A percentile compares a stretch with the other conserved stretches of the same genome.
phyloP scores from a whole-genome alignment of 2,888 invertebrate genomes.

The Drosophila paranaensis region DNA sequence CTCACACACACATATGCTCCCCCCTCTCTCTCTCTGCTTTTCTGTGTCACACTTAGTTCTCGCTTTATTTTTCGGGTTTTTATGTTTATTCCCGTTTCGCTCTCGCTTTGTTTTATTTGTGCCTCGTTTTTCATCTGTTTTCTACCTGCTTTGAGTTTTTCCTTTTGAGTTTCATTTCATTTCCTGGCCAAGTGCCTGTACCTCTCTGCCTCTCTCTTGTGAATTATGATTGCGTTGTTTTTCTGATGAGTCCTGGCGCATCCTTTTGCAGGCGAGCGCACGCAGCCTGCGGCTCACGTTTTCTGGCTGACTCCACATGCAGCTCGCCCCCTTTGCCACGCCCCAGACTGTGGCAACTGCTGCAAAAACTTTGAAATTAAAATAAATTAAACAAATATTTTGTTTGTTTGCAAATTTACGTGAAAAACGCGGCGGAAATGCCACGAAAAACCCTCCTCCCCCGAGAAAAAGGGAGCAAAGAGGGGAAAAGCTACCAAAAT shows the following conservation, averaged over 20 bases:
- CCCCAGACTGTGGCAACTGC: not conserved
- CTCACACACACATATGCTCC: no score
- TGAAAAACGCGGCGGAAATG: constrained; percentile 64
- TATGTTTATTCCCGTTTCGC: constrained; percentile 36
- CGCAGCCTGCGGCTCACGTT: constrained; percentile 46
- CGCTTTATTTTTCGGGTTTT: constrained; percentile 13
- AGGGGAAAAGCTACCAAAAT: constrained; percentile 9
- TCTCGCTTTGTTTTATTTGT: constrained; percentile 49
- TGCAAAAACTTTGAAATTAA: constrained; percentile 68
- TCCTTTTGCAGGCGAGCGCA: constrained; percentile 57
- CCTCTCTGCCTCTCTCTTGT: constrained; percentile 41
- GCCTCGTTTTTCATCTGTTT: constrained; percentile 22
- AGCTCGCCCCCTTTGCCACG: not conserved
- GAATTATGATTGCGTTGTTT: constrained; percentile 73
- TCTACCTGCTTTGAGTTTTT: constrained; percentile 48
- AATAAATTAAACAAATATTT: constrained; percentile 80
- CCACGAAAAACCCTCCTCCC: constrained; percentile 16
- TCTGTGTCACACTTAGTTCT: constrained; percentile 4
- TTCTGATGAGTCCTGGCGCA: constrained; percentile 42
- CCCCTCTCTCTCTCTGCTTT: not conserved
- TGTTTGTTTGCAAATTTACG: constrained; percentile 77
- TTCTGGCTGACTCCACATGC: constrained; percentile 8
- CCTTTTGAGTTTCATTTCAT: constrained; percentile 78
- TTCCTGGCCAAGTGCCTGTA: constrained; percentile 64
- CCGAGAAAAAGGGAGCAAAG: not conserved